phyloP scores from a whole-genome alignment of 2,888 invertebrate genomes.

The Agonopterix arenella region DNA sequence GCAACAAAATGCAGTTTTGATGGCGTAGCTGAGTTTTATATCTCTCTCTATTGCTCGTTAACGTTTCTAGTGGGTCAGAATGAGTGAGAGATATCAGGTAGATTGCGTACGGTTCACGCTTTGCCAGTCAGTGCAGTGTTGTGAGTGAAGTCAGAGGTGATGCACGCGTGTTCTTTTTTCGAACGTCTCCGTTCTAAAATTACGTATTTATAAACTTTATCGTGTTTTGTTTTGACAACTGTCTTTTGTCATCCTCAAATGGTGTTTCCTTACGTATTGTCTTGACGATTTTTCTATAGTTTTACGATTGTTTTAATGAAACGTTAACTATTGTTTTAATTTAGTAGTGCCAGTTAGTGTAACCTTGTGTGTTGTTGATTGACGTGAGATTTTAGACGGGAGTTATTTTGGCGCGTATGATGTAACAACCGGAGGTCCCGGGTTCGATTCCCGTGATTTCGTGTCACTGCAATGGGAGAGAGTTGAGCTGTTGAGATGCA shows the following conservation, averaged over 20 bases:
- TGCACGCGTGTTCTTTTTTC: conserved; percentile 16
- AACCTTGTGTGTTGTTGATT: conserved; percentile 68
- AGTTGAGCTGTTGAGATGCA: conserved; percentile 50
- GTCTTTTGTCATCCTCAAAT: conserved; percentile 18
- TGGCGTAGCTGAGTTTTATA: conserved; percentile 22
- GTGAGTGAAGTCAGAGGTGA: conserved; percentile 28
- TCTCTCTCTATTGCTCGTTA: conserved; percentile 33
- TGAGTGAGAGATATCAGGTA: conserved; percentile 46
- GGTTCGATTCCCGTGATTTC: conserved; percentile 50
- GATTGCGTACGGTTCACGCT: conserved; percentile 10
- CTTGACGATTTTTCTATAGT: conserved; percentile 9
- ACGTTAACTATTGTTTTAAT: conserved; percentile 23
- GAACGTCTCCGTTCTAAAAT: conserved; percentile 27
- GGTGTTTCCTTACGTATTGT: not conserved
- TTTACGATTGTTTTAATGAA: conserved; percentile 17
- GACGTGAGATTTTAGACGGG: conserved; percentile 51
- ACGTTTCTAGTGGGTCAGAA: conserved; percentile 24
- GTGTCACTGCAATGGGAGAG: conserved; percentile 29
- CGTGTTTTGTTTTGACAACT: conserved; percentile 53
- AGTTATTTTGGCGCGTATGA: conserved; percentile 68
- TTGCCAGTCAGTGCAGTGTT: conserved; percentile 46
- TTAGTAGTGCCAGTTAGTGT: conserved; percentile 48
- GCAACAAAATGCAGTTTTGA: conserved; percentile 42
- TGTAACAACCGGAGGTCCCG: conserved; percentile 53
- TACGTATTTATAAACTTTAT: conserved; percentile 71